These are phyloP conservation scores for Liolophura sinensis DNA, from an alignment of 1,140 invertebrate genomes.

Conservation along the genomic window DNA sequence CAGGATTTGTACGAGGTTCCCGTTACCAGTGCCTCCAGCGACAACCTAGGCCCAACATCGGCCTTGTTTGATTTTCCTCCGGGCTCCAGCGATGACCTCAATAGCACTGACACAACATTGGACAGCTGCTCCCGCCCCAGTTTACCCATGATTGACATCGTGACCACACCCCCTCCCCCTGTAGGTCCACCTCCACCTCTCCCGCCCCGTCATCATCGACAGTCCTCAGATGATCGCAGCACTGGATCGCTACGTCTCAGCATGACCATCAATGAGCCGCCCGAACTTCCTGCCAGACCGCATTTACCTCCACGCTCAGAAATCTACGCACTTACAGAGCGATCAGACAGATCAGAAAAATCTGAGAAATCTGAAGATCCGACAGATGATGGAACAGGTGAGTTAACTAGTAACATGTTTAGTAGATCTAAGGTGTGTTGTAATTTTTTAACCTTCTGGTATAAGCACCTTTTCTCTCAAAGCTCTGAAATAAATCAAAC, in stretches of 20 bases:
- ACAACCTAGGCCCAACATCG: constrained; percentile 14
- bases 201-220: constrained; percentile 19
- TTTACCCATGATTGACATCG: too few species aligned
- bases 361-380: constrained; percentile 8
- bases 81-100: too few species aligned
- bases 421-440: too few species aligned
- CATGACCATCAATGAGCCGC: constrained; percentile 14
- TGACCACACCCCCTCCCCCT: background rate
- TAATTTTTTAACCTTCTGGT: too few species aligned
- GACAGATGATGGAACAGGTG: constrained; percentile 20
- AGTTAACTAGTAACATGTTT: too few species aligned
- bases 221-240: constrained; percentile 19
- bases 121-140: too few species aligned
- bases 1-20: constrained; percentile 31
- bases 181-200: constrained; percentile 17
- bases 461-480: too few species aligned
- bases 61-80: constrained; percentile 1
- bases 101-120: too few species aligned
- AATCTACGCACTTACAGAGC: constrained; percentile 14
- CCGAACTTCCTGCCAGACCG: constrained; percentile 26
- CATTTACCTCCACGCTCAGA: constrained; percentile 19
- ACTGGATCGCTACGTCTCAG: constrained; percentile 4
- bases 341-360: constrained; percentile 21
- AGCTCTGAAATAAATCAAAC: too few species aligned
- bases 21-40: constrained; percentile 16